Percentiles rank a stretch among this genome's conserved stretches.
These are phyloP conservation scores for Willisornis vidua DNA, from an alignment of 2,113 vertebrate genomes.

Conservation along the genomic window DNA sequence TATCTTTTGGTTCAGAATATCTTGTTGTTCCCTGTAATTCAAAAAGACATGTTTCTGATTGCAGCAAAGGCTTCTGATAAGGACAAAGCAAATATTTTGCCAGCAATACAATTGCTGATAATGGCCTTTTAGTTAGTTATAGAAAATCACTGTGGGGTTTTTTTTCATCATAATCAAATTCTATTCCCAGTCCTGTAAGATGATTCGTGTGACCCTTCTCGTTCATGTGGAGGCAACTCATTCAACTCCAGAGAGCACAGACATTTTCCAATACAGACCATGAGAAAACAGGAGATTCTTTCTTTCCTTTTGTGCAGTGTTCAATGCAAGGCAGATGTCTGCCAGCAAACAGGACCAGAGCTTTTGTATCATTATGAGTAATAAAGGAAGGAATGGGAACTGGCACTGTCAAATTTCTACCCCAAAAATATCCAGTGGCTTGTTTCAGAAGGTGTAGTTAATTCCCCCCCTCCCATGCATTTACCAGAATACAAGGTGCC, in stretches of 20 bases:
- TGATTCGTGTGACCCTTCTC: neutral
- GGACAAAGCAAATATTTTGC: neutral
- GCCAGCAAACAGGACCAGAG: neutral
- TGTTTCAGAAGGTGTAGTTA: neutral
- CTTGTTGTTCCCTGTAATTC: neutral
- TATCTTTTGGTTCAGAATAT: neutral
- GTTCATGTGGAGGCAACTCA: neutral
- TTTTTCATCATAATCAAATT: neutral
- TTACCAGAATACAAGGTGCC: neutral
- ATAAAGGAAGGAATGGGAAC: neutral
- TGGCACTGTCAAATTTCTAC: neutral
- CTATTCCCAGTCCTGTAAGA: neutral
- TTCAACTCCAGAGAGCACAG: neutral
- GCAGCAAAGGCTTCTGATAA: neutral
- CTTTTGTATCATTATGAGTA: neutral
- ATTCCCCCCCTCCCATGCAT: neutral
- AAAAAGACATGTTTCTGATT: neutral
- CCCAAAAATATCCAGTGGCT: neutral
- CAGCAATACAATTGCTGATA: neutral
- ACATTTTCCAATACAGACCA: neutral
- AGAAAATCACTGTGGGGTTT: neutral
- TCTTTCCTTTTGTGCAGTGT: neutral
- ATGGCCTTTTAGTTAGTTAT: neutral
- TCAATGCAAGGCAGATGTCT: neutral
- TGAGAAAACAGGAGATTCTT: neutral